A percentile compares a stretch with the other conserved stretches of the same genome.
Conservation (phyloP, 2,797 vertebrate genomes). For the Sebastes iracundus region DNA sequence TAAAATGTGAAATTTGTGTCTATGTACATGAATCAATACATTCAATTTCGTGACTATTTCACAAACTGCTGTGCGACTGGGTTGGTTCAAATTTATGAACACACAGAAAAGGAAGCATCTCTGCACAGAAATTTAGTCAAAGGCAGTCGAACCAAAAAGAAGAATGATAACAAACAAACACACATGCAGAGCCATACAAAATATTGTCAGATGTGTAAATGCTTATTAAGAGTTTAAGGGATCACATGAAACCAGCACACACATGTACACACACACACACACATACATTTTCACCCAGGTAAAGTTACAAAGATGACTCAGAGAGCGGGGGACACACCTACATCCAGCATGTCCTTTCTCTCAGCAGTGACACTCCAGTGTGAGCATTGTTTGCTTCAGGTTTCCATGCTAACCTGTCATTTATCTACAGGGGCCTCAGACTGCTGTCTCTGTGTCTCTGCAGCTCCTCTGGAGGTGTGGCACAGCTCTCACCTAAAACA, state of each 20-base stretch:
- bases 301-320: conserved; percentile 16
- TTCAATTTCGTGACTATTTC: too few relatives aligned
- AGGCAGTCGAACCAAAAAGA: not conserved
- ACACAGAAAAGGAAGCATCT: not conserved
- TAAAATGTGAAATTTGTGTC: too few relatives aligned
- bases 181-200: not conserved
- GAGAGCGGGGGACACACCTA: not conserved
- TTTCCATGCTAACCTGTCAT: conserved; percentile 61
- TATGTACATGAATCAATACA: too few relatives aligned
- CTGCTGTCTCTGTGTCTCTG: conserved; percentile 55
- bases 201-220: conserved; percentile 21
- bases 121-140: not conserved
- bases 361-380: conserved; percentile 12
- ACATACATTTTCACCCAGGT: not conserved
- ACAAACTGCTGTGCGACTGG: too few relatives aligned
- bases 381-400: conserved; percentile 43
- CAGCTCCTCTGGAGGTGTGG: conserved; percentile 51
- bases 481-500: conserved; percentile 37
- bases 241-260: conserved; percentile 12
- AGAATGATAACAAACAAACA: not conserved
- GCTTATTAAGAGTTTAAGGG: conserved; percentile 44
- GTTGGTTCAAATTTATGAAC: not conserved
- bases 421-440: conserved; percentile 69
- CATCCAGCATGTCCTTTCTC: conserved; percentile 11
- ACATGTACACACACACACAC: not conserved